These are phyloP conservation scores for Pollicipes pollicipes DNA, from an alignment of 1,140 invertebrate genomes.

Conservation along the genomic window DNA sequence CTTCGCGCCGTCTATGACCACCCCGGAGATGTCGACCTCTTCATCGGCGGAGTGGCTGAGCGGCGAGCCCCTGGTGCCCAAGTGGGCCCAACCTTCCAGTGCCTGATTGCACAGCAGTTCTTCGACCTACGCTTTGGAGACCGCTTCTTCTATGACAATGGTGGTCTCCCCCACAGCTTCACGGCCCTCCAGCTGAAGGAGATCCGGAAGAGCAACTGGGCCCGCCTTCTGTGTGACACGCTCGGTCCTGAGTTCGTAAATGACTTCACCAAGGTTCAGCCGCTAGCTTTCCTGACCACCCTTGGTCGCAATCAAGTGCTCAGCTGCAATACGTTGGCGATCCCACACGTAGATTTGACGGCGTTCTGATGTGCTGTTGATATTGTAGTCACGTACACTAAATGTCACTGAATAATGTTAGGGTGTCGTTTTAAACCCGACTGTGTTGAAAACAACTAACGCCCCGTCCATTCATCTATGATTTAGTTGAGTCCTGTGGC, in stretches of 20 bases:
- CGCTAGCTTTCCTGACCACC: conserved; percentile 29
- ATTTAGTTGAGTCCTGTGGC: no score
- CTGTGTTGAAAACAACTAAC: no score
- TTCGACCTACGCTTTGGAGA: conserved; percentile 20
- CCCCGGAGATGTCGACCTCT: conserved; percentile 86
- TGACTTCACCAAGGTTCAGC: conserved; percentile 32
- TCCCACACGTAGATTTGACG: neutral
- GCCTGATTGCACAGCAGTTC: conserved; percentile 23
- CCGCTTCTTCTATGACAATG: conserved; percentile 18
- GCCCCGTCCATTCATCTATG: no score
- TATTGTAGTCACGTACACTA: no score
- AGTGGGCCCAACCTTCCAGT: conserved; percentile 1
- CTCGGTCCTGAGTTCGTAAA: conserved; percentile 30
- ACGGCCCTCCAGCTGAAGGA: conserved; percentile 23
- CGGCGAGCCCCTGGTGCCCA: neutral
- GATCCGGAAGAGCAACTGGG: conserved; percentile 33
- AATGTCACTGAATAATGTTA: no score
- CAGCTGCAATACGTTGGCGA: neutral
- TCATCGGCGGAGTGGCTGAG: conserved; percentile 48
- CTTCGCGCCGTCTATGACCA: conserved; percentile 49
- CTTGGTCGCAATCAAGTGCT: neutral
- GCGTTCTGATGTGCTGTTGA: neutral
- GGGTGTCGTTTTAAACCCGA: no score
- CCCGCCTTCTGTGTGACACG: conserved; percentile 39
- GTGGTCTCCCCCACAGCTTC: neutral